A percentile compares a stretch with the other conserved stretches of the same genome.
Conservation (phyloP, 2,797 vertebrate genomes). For the Pseudocheirus occidentalis region DNA sequence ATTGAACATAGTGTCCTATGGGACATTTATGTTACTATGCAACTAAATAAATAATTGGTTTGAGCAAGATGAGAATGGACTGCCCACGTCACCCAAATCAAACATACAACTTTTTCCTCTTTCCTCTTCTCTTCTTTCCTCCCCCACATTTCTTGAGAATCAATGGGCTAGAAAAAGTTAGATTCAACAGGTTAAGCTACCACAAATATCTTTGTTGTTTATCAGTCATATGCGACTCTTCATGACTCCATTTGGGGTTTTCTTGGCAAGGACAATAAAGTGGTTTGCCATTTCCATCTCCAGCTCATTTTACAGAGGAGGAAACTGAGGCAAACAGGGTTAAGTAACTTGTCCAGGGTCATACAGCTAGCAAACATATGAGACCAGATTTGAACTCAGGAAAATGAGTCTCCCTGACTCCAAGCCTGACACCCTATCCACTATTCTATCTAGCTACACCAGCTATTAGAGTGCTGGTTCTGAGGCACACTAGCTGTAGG, state of each 20-base stretch:
- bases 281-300: not conserved
- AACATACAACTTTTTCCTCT: constrained; percentile 41
- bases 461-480: not conserved
- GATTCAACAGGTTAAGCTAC: not conserved
- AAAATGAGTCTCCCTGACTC: not conserved
- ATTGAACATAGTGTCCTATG: not conserved
- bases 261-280: not conserved
- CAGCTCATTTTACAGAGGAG: not conserved
- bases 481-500: not conserved
- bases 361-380: not conserved
- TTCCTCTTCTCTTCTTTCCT: constrained; percentile 40
- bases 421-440: not conserved
- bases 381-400: not conserved
- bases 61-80: not conserved
- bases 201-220: not conserved
- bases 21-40: not conserved
- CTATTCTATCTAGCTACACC: not conserved
- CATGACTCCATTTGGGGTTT: not conserved
- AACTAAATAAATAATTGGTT: constrained; percentile 32
- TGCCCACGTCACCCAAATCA: constrained; percentile 20
- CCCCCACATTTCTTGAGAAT: not conserved
- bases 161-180: constrained; percentile 27
- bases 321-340: not conserved
- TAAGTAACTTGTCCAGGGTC: not conserved
- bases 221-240: not conserved